phyloP scores from a whole-genome alignment of 2,888 invertebrate species.

The Mallateleia sp. region DNA sequence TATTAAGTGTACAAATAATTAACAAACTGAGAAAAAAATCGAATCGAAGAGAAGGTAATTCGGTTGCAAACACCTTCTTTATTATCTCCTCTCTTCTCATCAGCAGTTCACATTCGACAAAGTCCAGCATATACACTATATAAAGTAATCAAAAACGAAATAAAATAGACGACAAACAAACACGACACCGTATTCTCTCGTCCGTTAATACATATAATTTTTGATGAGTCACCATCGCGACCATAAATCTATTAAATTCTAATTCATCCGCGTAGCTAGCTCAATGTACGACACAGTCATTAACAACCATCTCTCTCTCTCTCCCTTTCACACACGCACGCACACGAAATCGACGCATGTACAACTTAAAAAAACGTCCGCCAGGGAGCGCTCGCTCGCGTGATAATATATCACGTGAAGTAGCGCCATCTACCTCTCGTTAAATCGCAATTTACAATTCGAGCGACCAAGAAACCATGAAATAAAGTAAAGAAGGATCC shows the following conservation, averaged over 20 bases:
- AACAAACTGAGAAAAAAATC: slow-evolving; percentile 84
- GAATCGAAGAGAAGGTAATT: slow-evolving; percentile 70
- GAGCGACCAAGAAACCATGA: background rate
- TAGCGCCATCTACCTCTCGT: background rate
- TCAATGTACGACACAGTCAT: no score
- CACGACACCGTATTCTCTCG: no score
- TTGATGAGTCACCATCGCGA: no score
- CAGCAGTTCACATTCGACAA: background rate
- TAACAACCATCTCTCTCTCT: no score
- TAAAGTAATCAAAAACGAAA: no score
- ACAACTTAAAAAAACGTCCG: slow-evolving; percentile 23
- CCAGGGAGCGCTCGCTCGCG: background rate
- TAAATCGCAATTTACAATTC: background rate
- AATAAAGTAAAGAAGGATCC: background rate
- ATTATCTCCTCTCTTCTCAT: slow-evolving; percentile 1
- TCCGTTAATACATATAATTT: no score
- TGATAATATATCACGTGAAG: slow-evolving; percentile 48
- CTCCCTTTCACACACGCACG: no score
- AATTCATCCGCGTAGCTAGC: no score
- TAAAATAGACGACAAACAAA: no score
- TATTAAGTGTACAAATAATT: slow-evolving; percentile 88
- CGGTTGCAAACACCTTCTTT: slow-evolving; percentile 27
- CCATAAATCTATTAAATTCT: no score
- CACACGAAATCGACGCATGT: no score
- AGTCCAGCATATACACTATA: no score